phyloP scores from a whole-genome alignment of 2,797 vertebrate species.

The Salarias fasciatus region DNA sequence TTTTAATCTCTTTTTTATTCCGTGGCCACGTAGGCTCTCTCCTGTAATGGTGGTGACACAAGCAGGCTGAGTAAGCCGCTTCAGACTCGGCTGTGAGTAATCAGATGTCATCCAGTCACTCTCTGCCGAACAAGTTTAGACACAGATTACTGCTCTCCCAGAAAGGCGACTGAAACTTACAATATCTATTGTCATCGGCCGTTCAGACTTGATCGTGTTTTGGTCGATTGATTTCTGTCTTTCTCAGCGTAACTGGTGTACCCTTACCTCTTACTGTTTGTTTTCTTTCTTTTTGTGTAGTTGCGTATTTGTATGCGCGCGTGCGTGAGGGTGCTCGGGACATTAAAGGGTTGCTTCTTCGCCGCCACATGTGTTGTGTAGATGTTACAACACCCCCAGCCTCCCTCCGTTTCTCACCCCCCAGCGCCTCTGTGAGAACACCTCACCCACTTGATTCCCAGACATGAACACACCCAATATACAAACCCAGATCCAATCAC shows the following conservation, averaged over 20 bases:
- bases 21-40: neutral
- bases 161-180: slow-evolving; percentile 39
- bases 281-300: neutral
- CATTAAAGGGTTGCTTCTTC: slow-evolving; percentile 44
- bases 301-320: no score
- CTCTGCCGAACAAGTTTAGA: slow-evolving; percentile 66
- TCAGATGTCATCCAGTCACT: slow-evolving; percentile 51
- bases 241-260: neutral
- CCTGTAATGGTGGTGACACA: slow-evolving; percentile 31
- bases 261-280: neutral
- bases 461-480: slow-evolving; percentile 66
- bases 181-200: slow-evolving; percentile 23
- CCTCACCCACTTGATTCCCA: slow-evolving; percentile 82
- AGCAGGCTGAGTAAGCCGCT: slow-evolving; percentile 60
- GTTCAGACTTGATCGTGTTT: neutral
- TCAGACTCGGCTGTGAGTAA: slow-evolving; percentile 58
- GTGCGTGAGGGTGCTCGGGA: neutral
- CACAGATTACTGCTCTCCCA: slow-evolving; percentile 33
- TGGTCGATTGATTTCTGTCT: neutral
- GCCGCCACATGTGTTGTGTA: slow-evolving; percentile 54
- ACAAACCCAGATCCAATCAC: slow-evolving; percentile 59
- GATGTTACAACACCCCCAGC: slow-evolving; percentile 67
- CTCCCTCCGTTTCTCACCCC: slow-evolving; percentile 16
- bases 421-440: slow-evolving; percentile 81
- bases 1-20: neutral